Evolutionary conservation across 2,888 invertebrate genomes (phyloP).

Genomic region (Crioceris asparagi): DNA sequence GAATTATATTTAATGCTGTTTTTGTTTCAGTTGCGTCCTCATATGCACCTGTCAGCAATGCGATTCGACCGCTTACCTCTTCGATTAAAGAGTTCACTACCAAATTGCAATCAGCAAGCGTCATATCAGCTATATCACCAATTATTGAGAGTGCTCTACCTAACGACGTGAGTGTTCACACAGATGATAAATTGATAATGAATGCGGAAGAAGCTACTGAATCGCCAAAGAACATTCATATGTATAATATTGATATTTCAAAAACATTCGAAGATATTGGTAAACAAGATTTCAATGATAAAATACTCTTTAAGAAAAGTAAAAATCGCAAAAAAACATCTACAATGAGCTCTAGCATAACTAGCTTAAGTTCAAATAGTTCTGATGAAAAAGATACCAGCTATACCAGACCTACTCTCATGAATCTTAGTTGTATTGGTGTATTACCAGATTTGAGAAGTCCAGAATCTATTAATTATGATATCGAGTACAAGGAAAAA

Average conservation of each 20-base stretch:
- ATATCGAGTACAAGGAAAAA: slow-evolving; percentile 66
- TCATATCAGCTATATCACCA: slow-evolving; percentile 30
- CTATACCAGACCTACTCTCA: slow-evolving; percentile 34
- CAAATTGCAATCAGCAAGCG: slow-evolving; percentile 32
- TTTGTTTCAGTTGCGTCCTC: too few relatives aligned
- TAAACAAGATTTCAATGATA: slow-evolving; percentile 60
- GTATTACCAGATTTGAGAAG: slow-evolving; percentile 46
- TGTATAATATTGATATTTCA: slow-evolving; percentile 15
- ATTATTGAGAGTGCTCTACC: slow-evolving; percentile 22
- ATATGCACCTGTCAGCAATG: too few relatives aligned
- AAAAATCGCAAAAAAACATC: slow-evolving; percentile 38
- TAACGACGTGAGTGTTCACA: slow-evolving; percentile 30
- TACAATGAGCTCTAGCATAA: slow-evolving; percentile 21
- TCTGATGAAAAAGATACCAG: slow-evolving; percentile 29
- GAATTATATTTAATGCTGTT: too few relatives aligned
- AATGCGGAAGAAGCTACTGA: slow-evolving; percentile 70
- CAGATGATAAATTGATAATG: slow-evolving; percentile 40
- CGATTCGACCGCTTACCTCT: too few relatives aligned
- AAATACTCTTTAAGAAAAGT: slow-evolving; percentile 55
- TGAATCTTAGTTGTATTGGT: slow-evolving; percentile 41
- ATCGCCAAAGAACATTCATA: slow-evolving; percentile 48
- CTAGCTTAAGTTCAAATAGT: slow-evolving; percentile 30
- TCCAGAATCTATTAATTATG: slow-evolving; percentile 55
- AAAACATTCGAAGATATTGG: slow-evolving; percentile 58
- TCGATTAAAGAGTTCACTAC: slow-evolving; percentile 32